Base-by-base conservation (phyloP, 2,888 invertebrate genomes). In the Oithona nana region DNA sequence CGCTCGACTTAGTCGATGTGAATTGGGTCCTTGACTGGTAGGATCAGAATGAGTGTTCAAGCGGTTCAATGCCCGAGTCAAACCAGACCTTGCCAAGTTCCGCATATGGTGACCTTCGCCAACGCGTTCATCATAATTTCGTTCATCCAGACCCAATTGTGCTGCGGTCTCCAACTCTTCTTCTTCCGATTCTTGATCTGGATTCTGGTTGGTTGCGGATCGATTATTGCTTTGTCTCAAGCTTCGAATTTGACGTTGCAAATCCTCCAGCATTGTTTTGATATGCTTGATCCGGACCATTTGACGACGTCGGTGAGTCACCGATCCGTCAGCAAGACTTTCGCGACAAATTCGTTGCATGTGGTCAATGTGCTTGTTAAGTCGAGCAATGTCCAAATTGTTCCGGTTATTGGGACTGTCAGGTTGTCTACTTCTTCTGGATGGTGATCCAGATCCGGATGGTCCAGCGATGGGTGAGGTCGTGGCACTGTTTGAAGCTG, bases 191-290 rank as follows among this genome's bases (percentile, higher is more conserved):
- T 22, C 60, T 8, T 16, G n/a, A 57, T 29, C 59, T n/a, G 48
- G 24, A 49, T 31, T 51, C 31, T 51, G 28, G 51, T 48, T 57
- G 8, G 26, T 8, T 29, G 28, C n/a, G 22, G 24, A 24, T 16
- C 54, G 54, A 6, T 54, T 20, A 24, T 24, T 20, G 13, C 26
- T 26, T 54, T 54, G 24, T 66, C 80, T 75, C 62, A 80, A 69
- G 66, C 75, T 71, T 64, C 78, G 72, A 66, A 83, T 78, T 62
- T 81, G 79, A 49, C 79, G 72, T 28, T 80, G 78, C 65, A 83
- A 73, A 68, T 80, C 80, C 64, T 80, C 78, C 76, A 83, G 80
- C 77, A 83, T 78, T 31, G 74, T 75, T 8, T 82, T 77, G 61
- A 83, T 75, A 67, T 80, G 77, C 66, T 79, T 78, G 68, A 83